These are phyloP conservation scores for Aphelinus atriplicis DNA, from an alignment of 1,140 invertebrate genomes.

Conservation along the genomic window DNA sequence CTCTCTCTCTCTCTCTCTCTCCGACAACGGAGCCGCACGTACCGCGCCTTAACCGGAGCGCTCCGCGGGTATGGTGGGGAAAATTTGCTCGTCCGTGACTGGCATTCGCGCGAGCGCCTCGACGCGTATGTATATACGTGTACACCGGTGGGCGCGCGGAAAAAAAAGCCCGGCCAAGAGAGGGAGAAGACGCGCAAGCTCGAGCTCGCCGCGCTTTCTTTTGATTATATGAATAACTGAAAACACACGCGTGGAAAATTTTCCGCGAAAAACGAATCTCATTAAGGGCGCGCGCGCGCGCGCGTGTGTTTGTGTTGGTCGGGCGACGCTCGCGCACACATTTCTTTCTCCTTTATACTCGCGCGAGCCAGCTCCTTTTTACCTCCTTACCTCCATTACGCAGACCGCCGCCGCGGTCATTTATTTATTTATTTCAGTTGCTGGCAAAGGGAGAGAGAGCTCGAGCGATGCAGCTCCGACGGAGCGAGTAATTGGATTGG, in stretches of 20 bases:
- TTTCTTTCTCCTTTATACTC: no score
- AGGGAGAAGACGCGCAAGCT: background rate
- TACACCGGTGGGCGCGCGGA: no score
- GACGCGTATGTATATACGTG: no score
- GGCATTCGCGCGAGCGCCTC: background rate
- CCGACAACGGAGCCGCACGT: no score
- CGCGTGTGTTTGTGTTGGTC: no score
- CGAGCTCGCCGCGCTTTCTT: constrained; percentile 6
- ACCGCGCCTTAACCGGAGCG: background rate
- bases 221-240: constrained; percentile 35
- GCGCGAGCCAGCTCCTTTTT: background rate
- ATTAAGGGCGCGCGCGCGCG: constrained; percentile 5
- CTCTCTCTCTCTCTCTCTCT: no score
- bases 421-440: constrained; percentile 23
- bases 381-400: constrained; percentile 1
- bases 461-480: background rate
- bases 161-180: background rate
- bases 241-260: constrained; percentile 27
- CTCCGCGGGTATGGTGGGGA: background rate
- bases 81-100: constrained; percentile 23
- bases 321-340: no score
- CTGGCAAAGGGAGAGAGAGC: no score
- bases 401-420: background rate
- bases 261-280: constrained; percentile 22
- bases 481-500: constrained; percentile 26